Evolutionary conservation across 2,888 invertebrate species (phyloP).

Genomic region (Dorcus hopei): DNA sequence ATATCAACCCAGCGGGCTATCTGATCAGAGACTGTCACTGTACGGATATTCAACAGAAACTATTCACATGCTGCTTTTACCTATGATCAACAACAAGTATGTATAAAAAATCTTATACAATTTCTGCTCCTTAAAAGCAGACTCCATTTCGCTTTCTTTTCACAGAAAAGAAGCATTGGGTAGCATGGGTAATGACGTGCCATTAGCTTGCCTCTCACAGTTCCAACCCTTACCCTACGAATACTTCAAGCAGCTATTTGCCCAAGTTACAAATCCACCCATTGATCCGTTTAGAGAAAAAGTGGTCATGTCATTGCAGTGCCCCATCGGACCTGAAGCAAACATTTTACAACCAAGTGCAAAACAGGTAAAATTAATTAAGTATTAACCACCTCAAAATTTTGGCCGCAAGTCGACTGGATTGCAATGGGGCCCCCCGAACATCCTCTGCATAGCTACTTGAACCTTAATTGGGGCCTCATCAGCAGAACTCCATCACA

Average conservation of each 20-base stretch:
- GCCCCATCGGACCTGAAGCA: slow-evolving; percentile 94
- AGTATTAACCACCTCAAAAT: too few relatives aligned
- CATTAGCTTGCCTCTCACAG: slow-evolving; percentile 92
- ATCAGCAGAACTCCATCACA: too few relatives aligned
- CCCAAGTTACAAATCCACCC: slow-evolving; percentile 99
- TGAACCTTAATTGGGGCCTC: too few relatives aligned
- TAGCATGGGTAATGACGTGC: slow-evolving; percentile 99
- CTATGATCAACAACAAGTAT: slow-evolving; percentile 84
- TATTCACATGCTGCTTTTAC: slow-evolving; percentile 87
- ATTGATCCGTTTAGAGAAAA: slow-evolving; percentile 99
- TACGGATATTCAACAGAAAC: slow-evolving; percentile 96
- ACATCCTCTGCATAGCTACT: too few relatives aligned
- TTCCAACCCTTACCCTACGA: slow-evolving; percentile 94
- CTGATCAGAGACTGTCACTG: slow-evolving; percentile 82
- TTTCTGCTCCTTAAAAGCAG: neutral
- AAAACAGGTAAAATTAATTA: slow-evolving; percentile 55
- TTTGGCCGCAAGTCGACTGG: too few relatives aligned
- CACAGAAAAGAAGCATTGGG: slow-evolving; percentile 94
- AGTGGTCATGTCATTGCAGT: slow-evolving; percentile 96
- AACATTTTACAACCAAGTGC: slow-evolving; percentile 90
- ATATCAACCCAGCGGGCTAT: slow-evolving; percentile 56
- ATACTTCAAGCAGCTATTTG: slow-evolving; percentile 98
- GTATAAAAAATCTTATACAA: slow-evolving; percentile 12
- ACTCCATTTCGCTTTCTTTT: neutral
- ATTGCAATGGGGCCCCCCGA: too few relatives aligned